Percentiles rank a stretch among this genome's conserved stretches.
phyloP scores from a whole-genome alignment of 1,140 invertebrate species.

The Gryllus bimaculatus region DNA sequence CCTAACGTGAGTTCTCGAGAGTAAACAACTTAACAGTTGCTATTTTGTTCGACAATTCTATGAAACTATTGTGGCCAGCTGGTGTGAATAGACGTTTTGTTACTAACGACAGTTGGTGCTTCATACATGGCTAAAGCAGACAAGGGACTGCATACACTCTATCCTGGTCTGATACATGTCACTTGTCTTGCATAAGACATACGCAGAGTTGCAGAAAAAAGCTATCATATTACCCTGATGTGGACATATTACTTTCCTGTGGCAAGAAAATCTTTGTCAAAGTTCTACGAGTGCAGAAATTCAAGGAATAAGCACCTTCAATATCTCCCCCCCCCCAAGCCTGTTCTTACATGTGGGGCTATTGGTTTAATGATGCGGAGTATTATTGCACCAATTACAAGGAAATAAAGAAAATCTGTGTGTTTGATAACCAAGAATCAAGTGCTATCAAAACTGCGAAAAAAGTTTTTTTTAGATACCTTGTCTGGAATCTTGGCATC shows the following conservation, averaged over 20 bases:
- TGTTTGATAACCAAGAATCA: not conserved
- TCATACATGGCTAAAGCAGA: slow-evolving; percentile 30
- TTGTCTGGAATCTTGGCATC: slow-evolving; percentile 8
- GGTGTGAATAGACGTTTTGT: not conserved
- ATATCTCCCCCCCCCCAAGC: not conserved
- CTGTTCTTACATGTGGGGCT: not conserved
- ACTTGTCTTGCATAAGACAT: slow-evolving; percentile 30
- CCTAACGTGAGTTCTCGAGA: not conserved
- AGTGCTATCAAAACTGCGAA: not conserved
- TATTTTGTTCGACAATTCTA: slow-evolving; percentile 2
- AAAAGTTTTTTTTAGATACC: not conserved
- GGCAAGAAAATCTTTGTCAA: not conserved
- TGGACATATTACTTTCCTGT: not conserved
- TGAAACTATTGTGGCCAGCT: not conserved
- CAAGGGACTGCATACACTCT: slow-evolving; percentile 22
- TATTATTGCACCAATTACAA: not conserved
- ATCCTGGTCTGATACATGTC: slow-evolving; percentile 26
- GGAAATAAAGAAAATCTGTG: not conserved
- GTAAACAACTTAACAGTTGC: not conserved
- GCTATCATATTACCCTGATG: slow-evolving; percentile 20
- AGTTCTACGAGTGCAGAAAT: not conserved
- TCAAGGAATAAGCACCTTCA: not conserved
- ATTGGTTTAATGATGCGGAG: not conserved
- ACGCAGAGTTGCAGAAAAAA: slow-evolving; percentile 28
- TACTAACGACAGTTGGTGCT: slow-evolving; percentile 28